These are phyloP conservation scores for Sinocyclocheilus maitianheensis DNA, from an alignment of 2,113 vertebrate species.

Conservation along the genomic window DNA sequence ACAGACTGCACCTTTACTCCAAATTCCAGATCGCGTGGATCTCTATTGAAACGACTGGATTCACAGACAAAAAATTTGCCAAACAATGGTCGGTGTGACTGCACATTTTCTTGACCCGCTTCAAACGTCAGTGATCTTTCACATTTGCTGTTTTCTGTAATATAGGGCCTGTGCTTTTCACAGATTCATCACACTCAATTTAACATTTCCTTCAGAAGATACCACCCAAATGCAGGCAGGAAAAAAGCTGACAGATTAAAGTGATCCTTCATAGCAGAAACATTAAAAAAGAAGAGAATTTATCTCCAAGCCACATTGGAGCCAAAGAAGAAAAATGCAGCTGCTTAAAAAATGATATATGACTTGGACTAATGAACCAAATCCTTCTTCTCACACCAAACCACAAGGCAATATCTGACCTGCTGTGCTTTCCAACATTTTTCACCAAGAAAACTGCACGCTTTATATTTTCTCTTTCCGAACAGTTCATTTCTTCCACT, in stretches of 20 bases:
- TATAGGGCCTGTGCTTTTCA: background rate
- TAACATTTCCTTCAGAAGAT: background rate
- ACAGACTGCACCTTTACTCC: background rate
- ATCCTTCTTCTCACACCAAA: constrained; percentile 20
- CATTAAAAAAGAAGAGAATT: background rate
- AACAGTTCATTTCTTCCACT: background rate
- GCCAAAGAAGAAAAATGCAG: background rate
- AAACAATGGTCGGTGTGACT: no score
- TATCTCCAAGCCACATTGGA: background rate
- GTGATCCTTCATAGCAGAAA: background rate
- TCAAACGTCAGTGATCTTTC: background rate
- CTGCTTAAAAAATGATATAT: constrained; percentile 15
- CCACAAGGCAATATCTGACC: constrained; percentile 25
- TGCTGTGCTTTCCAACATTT: constrained; percentile 14
- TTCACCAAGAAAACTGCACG: constrained; percentile 18
- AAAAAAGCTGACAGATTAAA: background rate
- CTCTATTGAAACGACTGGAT: background rate
- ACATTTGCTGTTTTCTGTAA: background rate
- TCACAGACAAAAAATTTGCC: no score
- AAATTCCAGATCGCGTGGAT: background rate
- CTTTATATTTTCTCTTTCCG: background rate
- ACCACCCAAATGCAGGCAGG: background rate
- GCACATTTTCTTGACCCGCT: no score
- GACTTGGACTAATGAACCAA: constrained; percentile 2
- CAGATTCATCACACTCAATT: background rate